Evolutionary conservation across 2,113 vertebrate genomes (phyloP).

Genomic region (Haliaeetus leucogaster): DNA sequence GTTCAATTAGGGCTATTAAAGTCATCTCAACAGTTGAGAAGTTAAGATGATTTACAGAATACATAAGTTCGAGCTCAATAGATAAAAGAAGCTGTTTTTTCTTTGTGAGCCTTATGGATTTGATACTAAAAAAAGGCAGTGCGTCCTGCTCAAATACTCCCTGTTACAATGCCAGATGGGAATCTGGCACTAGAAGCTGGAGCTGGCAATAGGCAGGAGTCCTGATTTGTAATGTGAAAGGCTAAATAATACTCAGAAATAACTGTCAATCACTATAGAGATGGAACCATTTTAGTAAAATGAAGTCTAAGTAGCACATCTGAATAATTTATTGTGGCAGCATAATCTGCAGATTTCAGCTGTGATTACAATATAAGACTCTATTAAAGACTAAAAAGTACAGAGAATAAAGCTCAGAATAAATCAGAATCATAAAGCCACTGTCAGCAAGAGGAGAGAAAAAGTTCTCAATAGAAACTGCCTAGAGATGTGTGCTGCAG

Average conservation of each 20-base stretch:
- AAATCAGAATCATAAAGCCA: slow-evolving; percentile 14
- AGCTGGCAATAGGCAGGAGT: slow-evolving; percentile 8
- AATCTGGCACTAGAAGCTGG: slow-evolving; percentile 33
- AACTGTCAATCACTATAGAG: slow-evolving; percentile 30
- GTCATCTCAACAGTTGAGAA: slow-evolving; percentile 18
- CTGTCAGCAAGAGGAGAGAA: background rate
- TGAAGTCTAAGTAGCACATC: slow-evolving; percentile 43
- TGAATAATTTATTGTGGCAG: slow-evolving; percentile 59
- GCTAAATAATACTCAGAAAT: slow-evolving; percentile 37
- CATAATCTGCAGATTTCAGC: slow-evolving; percentile 58
- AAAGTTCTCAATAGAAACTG: background rate
- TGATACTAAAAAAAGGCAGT: slow-evolving; percentile 44
- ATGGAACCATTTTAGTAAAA: slow-evolving; percentile 29
- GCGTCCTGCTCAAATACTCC: background rate
- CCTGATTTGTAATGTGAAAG: slow-evolving; percentile 41
- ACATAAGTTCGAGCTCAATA: slow-evolving; percentile 7
- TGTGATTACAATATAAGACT: slow-evolving; percentile 52
- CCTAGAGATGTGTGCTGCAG: rapidly evolving
- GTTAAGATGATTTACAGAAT: slow-evolving; percentile 34
- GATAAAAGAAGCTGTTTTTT: slow-evolving; percentile 40
- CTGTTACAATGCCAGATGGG: slow-evolving; percentile 10
- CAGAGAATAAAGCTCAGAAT: slow-evolving; percentile 33
- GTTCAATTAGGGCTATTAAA: slow-evolving; percentile 41
- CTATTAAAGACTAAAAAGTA: slow-evolving; percentile 43
- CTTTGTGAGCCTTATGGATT: slow-evolving; percentile 33